Percentiles rank a stretch among this genome's conserved stretches.
Evolutionary conservation across 2,797 vertebrate species (phyloP).

Genomic region (Anas flavirostris): DNA sequence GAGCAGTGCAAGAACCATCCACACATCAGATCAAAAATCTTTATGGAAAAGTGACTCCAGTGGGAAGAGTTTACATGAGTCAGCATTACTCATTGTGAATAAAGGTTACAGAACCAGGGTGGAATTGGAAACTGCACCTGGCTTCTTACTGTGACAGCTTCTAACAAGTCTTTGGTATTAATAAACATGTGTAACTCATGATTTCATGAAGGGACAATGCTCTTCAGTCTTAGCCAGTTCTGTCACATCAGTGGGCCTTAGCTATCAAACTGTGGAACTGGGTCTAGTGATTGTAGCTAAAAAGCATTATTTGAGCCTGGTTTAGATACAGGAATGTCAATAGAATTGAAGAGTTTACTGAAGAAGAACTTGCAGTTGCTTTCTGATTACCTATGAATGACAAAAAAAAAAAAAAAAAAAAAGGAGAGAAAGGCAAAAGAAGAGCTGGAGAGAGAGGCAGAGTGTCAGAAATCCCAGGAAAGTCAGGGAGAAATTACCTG

Average conservation of each 20-base stretch:
- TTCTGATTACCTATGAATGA: neutral
- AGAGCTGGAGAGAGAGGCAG: neutral
- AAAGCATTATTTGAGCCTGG: neutral
- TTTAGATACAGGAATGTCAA: neutral
- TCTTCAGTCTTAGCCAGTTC: neutral
- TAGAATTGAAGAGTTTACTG: neutral
- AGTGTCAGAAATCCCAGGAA: neutral
- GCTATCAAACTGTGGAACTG: neutral
- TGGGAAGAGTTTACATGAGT: conserved; percentile 12
- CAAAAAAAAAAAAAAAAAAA: neutral
- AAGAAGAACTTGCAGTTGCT: neutral
- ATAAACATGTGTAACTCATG: conserved; percentile 23
- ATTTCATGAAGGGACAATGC: neutral
- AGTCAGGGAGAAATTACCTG: neutral
- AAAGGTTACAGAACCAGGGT: conserved; percentile 40
- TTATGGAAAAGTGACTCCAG: conserved; percentile 6
- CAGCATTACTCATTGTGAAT: conserved; percentile 11
- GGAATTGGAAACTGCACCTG: conserved; percentile 43
- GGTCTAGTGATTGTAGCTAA: neutral
- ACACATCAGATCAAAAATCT: neutral
- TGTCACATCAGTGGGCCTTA: neutral
- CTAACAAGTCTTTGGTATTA: conserved; percentile 27
- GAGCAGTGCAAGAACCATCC: neutral
- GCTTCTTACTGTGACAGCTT: conserved; percentile 8
- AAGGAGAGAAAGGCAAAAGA: neutral